Conservation (phyloP, 2,797 vertebrate species). For the Muscicapa comitata region DNA sequence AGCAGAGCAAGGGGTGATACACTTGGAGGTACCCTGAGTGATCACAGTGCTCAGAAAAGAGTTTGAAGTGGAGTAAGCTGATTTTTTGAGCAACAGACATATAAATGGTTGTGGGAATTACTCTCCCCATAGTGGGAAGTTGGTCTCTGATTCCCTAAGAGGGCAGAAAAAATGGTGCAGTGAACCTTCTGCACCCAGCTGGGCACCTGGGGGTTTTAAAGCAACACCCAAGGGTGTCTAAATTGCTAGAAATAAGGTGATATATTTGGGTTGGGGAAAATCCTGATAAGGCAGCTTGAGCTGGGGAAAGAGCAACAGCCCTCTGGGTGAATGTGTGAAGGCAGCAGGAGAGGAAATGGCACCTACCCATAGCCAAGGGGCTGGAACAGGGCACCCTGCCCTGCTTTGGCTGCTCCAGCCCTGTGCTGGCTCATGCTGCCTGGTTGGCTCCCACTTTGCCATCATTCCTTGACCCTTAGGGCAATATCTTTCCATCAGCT, state of each 20-base stretch:
- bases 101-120: background rate
- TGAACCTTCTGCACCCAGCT: background rate
- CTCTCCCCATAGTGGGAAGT: background rate
- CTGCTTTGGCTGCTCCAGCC: background rate
- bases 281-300: background rate
- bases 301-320: background rate
- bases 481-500: background rate
- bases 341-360: background rate
- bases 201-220: background rate
- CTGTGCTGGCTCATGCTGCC: background rate
- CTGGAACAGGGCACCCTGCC: background rate
- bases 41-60: background rate
- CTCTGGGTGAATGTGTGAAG: background rate
- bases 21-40: background rate
- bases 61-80: background rate
- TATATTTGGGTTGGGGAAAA: rapidly evolving
- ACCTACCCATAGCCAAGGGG: rapidly evolving
- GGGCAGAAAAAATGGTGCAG: rapidly evolving
- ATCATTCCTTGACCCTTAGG: background rate
- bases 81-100: background rate
- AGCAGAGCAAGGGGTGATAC: background rate
- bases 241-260: background rate
- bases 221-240: background rate
- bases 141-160: background rate
- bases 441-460: background rate